Conservation (phyloP, 2,797 vertebrate species). For the Catostomus latipinnis region DNA sequence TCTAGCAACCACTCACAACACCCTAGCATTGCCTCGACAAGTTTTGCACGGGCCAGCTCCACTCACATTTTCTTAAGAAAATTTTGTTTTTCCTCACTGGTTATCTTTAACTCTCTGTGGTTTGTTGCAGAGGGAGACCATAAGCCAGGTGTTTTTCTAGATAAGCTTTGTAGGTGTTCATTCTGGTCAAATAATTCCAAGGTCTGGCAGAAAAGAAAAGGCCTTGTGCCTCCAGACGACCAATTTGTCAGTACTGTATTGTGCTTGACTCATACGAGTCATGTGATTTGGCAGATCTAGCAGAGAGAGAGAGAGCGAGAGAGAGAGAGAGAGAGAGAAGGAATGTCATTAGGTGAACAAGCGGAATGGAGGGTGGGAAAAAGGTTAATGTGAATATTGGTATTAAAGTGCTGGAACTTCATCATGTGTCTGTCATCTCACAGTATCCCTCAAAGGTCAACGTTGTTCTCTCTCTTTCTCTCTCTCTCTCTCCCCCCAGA, state of each 20-base stretch:
- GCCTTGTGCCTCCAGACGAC: slow-evolving; percentile 3
- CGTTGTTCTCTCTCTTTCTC: slow-evolving; percentile 76
- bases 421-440: slow-evolving; percentile 82
- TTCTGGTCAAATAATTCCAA: slow-evolving; percentile 26
- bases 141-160: neutral
- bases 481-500: slow-evolving; percentile 82
- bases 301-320: slow-evolving; percentile 22
- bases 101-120: neutral
- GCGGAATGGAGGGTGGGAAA: slow-evolving; percentile 65
- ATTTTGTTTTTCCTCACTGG: no score
- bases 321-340: slow-evolving; percentile 19
- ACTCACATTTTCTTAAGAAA: neutral
- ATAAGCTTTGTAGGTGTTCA: neutral
- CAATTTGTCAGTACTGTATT: slow-evolving; percentile 21
- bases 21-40: neutral
- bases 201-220: slow-evolving; percentile 3
- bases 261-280: slow-evolving; percentile 14
- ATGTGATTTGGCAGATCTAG: neutral
- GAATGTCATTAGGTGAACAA: slow-evolving; percentile 36
- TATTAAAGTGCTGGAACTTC: slow-evolving; percentile 80
- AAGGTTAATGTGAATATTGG: slow-evolving; percentile 86
- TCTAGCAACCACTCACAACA: neutral
- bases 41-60: neutral
- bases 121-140: neutral
- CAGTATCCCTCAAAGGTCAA: slow-evolving; percentile 82